Evolutionary conservation across 2,888 invertebrate species (phyloP).

Genomic region (Campoplex capitator): DNA sequence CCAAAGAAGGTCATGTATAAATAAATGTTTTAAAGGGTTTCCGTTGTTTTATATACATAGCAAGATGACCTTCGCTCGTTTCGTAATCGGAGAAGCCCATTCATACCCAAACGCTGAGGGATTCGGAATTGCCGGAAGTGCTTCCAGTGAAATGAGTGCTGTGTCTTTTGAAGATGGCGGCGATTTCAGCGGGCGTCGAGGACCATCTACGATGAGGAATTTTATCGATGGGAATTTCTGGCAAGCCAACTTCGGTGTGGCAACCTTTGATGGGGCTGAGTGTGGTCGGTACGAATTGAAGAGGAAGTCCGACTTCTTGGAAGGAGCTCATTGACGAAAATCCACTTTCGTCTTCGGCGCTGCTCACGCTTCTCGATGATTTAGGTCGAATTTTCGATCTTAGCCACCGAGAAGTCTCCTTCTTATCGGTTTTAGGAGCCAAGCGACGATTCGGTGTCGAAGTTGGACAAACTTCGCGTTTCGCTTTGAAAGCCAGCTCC

Average conservation of each 20-base stretch:
- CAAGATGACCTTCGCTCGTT: neutral
- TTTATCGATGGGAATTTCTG: conserved; percentile 79
- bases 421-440: conserved; percentile 69
- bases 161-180: conserved; percentile 79
- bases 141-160: conserved; percentile 76
- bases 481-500: conserved; percentile 14
- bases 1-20: conserved; percentile 6
- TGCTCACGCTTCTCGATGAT: conserved; percentile 77
- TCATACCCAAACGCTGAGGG: conserved; percentile 83
- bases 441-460: conserved; percentile 75
- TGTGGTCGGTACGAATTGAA: conserved; percentile 43
- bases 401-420: conserved; percentile 68
- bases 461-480: conserved; percentile 37
- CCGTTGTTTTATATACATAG: conserved; percentile 46
- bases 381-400: conserved; percentile 72
- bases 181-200: conserved; percentile 81
- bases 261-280: conserved; percentile 79
- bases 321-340: conserved; percentile 94
- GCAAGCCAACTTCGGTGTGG: conserved; percentile 82
- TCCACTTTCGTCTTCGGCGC: conserved; percentile 92
- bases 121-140: conserved; percentile 75
- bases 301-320: conserved; percentile 91
- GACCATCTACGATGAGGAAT: conserved; percentile 82
- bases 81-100: neutral
- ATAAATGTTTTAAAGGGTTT: conserved; percentile 1